Base-by-base conservation (phyloP, 2,888 invertebrate genomes). In the Pammene aurita region DNA sequence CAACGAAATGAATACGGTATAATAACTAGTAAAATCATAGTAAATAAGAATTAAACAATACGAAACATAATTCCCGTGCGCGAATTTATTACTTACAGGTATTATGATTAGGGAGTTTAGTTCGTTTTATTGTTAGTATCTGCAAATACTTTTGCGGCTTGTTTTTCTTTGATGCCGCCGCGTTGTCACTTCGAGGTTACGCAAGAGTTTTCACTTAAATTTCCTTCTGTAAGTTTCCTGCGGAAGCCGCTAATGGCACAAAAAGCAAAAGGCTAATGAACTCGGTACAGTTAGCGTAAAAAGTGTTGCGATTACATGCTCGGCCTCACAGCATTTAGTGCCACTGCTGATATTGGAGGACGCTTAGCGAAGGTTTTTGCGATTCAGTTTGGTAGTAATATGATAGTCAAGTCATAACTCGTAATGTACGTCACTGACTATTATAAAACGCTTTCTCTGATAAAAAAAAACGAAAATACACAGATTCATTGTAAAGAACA, bases 241-340 rank as follows among this genome's bases (percentile, higher is more conserved):
- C 38, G 58, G 50, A 64, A 58, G 46, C 60, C 52, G 46, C 18
- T 35, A 42, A 46, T 18, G 55, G 41, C 42, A 64, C 69, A 69
- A 69, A 69, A 69, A 69, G 46, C 44, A 72, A 80, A 10, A 77
- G 86, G 89, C 85, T 84, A 89, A 86, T 75, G 88, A 87, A 88
- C 89, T 86, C 77, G 70, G 75, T 78, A 83, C 89, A 85, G 90
- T 85, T 89, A 89, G 75, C 75, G 80, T 81, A 85, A 84, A 83
- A 86, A 84, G 76, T 75, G 58, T 65, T 58, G 58, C 65, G 65
- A 58, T 69, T 69, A 64, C 68, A 63, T 63, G 68, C 52, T 64
- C 44, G 72, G 75, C 76, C 77, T 81, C 81, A 85, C 85, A 85
- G 84, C 84, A 83, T 85, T 88, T 87, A 84, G 80, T 76, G 7